Conservation (phyloP, 2,888 invertebrate genomes). For the Esperia sulphurella region DNA sequence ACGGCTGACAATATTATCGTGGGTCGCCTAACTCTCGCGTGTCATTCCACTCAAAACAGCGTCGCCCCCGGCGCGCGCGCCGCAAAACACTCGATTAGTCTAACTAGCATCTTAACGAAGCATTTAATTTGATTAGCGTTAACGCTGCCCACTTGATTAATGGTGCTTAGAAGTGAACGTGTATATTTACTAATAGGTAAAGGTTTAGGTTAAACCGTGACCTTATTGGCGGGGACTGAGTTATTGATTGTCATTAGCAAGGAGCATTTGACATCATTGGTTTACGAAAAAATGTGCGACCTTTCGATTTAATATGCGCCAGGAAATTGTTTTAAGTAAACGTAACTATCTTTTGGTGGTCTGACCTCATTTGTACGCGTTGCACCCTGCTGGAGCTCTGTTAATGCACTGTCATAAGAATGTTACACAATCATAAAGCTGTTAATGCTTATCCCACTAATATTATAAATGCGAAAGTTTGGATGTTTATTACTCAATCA, state of each 20-base stretch:
- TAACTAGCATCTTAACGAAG: conserved; percentile 47
- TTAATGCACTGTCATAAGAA: too few species aligned
- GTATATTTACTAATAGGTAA: conserved; percentile 32
- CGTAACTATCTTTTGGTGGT: conserved; percentile 2
- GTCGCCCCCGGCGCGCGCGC: conserved; percentile 18
- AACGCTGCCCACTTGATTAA: conserved; percentile 43
- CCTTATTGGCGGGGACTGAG: conserved; percentile 41
- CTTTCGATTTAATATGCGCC: conserved; percentile 15
- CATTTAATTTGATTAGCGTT: conserved; percentile 54
- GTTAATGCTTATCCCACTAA: too few species aligned
- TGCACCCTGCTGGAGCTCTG: too few species aligned
- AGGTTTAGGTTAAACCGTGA: conserved; percentile 50
- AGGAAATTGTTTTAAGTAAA: conserved; percentile 12
- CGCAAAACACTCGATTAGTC: conserved; percentile 20
- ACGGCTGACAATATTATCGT: conserved; percentile 36
- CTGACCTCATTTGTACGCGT: too few species aligned
- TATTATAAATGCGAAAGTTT: too few species aligned
- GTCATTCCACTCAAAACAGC: conserved; percentile 29
- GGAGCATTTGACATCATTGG: conserved; percentile 16
- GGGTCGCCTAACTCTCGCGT: conserved; percentile 15
- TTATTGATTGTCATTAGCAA: conserved; percentile 31
- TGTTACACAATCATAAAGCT: too few species aligned
- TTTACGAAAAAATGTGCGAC: conserved; percentile 7
- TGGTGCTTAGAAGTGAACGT: conserved; percentile 24
- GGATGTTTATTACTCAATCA: too few species aligned